Percentiles rank a stretch among this genome's conserved stretches.
Conservation (phyloP, 2,888 invertebrate species). For the Phengaris arion region DNA sequence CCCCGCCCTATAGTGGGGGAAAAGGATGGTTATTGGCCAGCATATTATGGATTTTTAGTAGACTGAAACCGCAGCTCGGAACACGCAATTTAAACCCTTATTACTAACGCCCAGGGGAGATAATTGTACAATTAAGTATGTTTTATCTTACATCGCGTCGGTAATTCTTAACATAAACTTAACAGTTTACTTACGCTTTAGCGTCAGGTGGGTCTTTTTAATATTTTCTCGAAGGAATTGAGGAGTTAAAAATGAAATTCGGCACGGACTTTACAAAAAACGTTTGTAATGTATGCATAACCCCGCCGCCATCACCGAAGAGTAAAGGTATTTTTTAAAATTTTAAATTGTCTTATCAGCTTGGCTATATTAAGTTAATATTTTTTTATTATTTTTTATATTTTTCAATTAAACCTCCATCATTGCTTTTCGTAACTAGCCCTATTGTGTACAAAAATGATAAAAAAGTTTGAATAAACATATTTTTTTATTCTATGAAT, state of each 20-base stretch:
- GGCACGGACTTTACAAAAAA: slow-evolving; percentile 50
- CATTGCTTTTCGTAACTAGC: no score
- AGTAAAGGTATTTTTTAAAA: slow-evolving; percentile 55
- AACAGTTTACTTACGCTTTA: slow-evolving; percentile 58
- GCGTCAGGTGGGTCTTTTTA: slow-evolving; percentile 42
- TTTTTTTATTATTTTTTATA: background rate
- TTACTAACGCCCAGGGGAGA: slow-evolving; percentile 20
- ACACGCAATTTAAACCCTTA: slow-evolving; percentile 35
- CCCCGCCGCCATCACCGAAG: slow-evolving; percentile 65
- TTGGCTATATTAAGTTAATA: no score
- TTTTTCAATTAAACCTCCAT: background rate
- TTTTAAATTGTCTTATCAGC: no score
- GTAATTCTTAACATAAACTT: slow-evolving; percentile 41
- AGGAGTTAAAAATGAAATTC: slow-evolving; percentile 46
- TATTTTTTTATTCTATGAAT: no score
- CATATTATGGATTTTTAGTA: slow-evolving; percentile 74
- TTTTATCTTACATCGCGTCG: slow-evolving; percentile 8
- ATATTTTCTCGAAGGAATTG: slow-evolving; percentile 50
- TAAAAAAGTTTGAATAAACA: no score
- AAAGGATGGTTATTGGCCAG: slow-evolving; percentile 64
- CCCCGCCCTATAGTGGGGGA: slow-evolving; percentile 72
- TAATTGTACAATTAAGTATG: slow-evolving; percentile 26
- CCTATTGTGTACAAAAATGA: no score
- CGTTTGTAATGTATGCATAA: slow-evolving; percentile 47
- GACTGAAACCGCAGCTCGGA: slow-evolving; percentile 38